A percentile compares a stretch with the other conserved stretches of the same genome.
Conservation (phyloP, 2,113 vertebrate species). For the Crotophaga sulcirostris region DNA sequence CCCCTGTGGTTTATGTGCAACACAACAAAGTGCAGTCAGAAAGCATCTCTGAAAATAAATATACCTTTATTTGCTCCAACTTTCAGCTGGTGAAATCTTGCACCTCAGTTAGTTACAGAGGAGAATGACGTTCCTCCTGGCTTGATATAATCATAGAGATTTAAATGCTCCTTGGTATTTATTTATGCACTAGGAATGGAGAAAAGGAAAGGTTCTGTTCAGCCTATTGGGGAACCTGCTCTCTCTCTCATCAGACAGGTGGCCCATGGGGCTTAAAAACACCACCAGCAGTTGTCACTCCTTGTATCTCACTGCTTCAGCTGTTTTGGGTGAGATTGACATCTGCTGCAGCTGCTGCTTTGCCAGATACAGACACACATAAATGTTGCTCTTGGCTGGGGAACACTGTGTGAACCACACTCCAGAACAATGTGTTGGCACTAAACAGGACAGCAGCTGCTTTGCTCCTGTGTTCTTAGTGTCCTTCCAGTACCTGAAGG, state of each 20-base stretch:
- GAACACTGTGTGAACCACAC: rapidly evolving
- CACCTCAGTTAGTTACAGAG: not conserved
- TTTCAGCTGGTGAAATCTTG: not conserved
- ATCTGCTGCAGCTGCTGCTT: not conserved
- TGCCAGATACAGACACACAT: not conserved
- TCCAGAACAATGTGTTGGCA: not conserved
- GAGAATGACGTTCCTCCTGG: not conserved
- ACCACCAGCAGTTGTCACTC: not conserved
- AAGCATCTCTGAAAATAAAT: conserved; percentile 24
- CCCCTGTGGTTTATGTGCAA: not conserved
- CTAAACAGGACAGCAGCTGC: not conserved
- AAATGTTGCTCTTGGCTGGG: not conserved
- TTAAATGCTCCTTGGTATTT: not conserved
- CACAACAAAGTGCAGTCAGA: not conserved
- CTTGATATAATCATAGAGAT: not conserved
- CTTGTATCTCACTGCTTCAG: not conserved
- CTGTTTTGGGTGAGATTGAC: not conserved
- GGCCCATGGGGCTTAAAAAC: not conserved
- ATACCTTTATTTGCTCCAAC: not conserved
- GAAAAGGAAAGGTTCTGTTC: not conserved
- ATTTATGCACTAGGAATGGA: not conserved
- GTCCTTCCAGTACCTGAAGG: no score
- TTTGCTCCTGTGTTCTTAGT: not conserved
- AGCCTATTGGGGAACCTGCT: rapidly evolving
- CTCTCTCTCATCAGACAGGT: not conserved